A percentile compares a stretch with the other conserved stretches of the same genome.
These are phyloP conservation scores for Rhopalosiphum padi DNA, from an alignment of 1,140 invertebrate species.

Conservation along the genomic window DNA sequence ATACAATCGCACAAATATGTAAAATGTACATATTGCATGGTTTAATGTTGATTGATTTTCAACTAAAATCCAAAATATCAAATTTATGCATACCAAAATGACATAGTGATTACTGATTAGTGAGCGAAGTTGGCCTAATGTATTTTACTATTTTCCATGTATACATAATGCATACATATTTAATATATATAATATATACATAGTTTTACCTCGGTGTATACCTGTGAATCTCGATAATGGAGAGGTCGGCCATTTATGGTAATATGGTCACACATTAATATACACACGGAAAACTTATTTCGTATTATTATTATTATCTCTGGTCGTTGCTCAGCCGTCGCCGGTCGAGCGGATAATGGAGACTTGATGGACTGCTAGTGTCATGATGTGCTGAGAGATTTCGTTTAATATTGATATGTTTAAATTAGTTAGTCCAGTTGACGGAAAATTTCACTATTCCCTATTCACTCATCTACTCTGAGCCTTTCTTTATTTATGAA, in stretches of 20 bases:
- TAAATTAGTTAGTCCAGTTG: conserved; percentile 16
- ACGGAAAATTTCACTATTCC: neutral
- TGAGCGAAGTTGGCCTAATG: neutral
- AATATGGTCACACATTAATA: neutral
- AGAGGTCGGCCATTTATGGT: neutral
- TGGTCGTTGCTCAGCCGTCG: neutral
- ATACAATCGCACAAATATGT: no score
- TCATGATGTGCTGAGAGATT: neutral
- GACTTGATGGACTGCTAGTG: conserved; percentile 14
- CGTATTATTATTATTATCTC: neutral
- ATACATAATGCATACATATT: neutral
- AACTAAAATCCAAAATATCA: neutral
- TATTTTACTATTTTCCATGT: neutral
- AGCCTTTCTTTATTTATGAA: neutral
- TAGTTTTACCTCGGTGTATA: neutral
- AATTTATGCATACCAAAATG: neutral
- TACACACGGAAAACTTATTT: neutral
- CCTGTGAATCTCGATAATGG: neutral
- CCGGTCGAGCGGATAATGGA: neutral
- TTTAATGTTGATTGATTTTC: neutral
- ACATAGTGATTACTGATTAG: no score
- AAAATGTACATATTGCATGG: neutral
- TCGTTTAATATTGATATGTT: conserved; percentile 27
- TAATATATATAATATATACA: neutral
- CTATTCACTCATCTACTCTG: neutral